These are phyloP conservation scores for Stomatorhinus ivindoensis DNA, from an alignment of 2,113 vertebrate species.

Conservation along the genomic window DNA sequence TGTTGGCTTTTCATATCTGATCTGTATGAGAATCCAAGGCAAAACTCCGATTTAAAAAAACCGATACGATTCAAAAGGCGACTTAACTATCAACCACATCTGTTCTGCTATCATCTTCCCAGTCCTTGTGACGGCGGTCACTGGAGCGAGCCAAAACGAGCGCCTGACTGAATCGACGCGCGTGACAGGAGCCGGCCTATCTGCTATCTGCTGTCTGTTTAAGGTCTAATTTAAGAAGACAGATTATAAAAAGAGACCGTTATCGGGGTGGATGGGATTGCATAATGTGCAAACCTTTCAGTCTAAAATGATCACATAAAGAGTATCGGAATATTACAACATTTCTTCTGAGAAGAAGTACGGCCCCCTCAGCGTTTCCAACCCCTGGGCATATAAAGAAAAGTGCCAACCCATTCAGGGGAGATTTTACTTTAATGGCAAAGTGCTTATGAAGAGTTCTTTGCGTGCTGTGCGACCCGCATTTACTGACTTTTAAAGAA, in stretches of 20 bases:
- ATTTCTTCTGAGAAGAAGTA: constrained; percentile 17
- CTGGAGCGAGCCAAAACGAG: not conserved
- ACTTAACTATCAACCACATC: not conserved
- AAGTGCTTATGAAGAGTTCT: constrained; percentile 29
- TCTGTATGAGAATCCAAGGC: not conserved
- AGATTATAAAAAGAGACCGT: not conserved
- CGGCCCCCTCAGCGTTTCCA: constrained; percentile 2
- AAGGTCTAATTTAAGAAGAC: not conserved
- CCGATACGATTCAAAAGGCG: not conserved
- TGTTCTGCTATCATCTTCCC: not conserved
- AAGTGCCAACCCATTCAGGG: not conserved
- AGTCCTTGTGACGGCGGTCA: not conserved
- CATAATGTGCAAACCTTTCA: not conserved
- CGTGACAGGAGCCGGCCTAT: not conserved
- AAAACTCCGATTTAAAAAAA: not conserved
- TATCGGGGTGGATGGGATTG: not conserved
- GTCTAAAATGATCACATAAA: not conserved
- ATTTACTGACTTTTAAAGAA: constrained; percentile 27
- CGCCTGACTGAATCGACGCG: not conserved
- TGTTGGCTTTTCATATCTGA: not conserved
- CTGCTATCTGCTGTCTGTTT: not conserved
- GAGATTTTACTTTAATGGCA: constrained; percentile 34
- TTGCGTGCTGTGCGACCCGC: constrained; percentile 19
- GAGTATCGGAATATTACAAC: not conserved
- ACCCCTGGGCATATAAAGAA: not conserved